These are phyloP conservation scores for Rhizomys pruinosus DNA, from an alignment of 2,113 vertebrate species.

Conservation along the genomic window DNA sequence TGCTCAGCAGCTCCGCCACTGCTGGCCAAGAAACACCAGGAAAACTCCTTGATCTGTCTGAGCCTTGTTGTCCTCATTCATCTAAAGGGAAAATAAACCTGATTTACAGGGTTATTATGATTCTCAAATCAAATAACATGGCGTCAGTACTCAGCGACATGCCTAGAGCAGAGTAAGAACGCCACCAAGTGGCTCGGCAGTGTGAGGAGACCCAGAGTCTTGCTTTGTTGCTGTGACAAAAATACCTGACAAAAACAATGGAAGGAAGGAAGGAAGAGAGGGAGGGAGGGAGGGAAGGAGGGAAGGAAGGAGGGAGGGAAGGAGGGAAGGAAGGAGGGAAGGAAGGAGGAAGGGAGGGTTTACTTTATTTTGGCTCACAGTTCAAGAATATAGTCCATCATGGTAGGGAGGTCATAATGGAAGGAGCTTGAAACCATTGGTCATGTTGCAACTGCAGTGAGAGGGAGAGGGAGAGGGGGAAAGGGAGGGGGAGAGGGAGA, in stretches of 20 bases:
- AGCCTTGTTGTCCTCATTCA: slow-evolving; percentile 17
- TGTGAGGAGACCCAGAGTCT: neutral
- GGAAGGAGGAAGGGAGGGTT: neutral
- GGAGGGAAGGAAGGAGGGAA: accelerated
- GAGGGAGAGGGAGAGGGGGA: neutral
- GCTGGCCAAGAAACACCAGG: neutral
- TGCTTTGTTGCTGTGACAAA: neutral
- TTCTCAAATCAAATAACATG: neutral
- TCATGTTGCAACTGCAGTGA: neutral
- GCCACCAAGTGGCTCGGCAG: neutral
- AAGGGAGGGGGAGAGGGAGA: no score
- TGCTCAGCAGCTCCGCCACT: neutral
- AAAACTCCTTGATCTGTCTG: neutral
- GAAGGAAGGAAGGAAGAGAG: accelerated
- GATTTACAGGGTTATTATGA: neutral
- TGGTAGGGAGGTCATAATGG: neutral
- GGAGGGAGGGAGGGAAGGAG: accelerated
- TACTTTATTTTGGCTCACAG: neutral
- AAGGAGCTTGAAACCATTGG: neutral
- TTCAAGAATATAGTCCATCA: neutral
- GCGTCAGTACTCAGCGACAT: neutral
- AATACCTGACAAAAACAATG: neutral
- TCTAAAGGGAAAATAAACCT: neutral
- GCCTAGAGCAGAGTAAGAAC: neutral
- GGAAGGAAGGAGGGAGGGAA: accelerated